Base-by-base conservation (phyloP, 1,140 invertebrate genomes). In the Protaetia brevitarsis region DNA sequence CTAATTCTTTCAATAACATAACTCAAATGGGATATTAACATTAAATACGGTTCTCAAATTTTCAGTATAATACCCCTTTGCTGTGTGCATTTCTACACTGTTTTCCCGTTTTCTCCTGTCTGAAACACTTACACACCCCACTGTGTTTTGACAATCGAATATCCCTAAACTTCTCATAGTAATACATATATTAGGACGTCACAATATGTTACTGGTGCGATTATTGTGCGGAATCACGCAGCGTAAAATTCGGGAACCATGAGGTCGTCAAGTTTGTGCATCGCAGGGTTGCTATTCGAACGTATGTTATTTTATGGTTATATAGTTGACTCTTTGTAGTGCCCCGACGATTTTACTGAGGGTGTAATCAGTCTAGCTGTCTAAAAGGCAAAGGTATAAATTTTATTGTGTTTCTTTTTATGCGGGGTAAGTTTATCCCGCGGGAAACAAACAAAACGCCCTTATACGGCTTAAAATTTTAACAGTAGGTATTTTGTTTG, bases 201-300 rank as follows among this genome's bases (percentile, higher is more conserved):
- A 65, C 29, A 56, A 29, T 65, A 7, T 29, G 56, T 65, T 45
- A 65, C 51, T 36, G 45, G 21, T 11, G 16, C 13, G n/a, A 10
- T 34, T 30, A 58, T 66, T 66, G 57, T 66, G 26, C 34, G 56
- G 61, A 66, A 66, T 61, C 65, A 66, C 65, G 59, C 34, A 36
- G 65, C 59, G 65, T 19, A 41, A 66, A 61, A 60, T 66, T 31
- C 34, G 57, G 65, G 57, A 23, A 29, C 26, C 26, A 59, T 59
- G 57, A 28, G 26, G 26, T 13, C n/a, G 57, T 59, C 27, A 59
- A 28, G 27, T 59, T 59, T 19, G 57, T 51, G 19, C 26, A 51
- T 51, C 26, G 26, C 41, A 10, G 19, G 19, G 19, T 23, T 51
- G 8, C 41, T 19, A 51, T 51, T 51, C 13, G 26, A 51, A 51